Base-by-base conservation (phyloP, 1,140 invertebrate genomes). In the Bombus turneri region DNA sequence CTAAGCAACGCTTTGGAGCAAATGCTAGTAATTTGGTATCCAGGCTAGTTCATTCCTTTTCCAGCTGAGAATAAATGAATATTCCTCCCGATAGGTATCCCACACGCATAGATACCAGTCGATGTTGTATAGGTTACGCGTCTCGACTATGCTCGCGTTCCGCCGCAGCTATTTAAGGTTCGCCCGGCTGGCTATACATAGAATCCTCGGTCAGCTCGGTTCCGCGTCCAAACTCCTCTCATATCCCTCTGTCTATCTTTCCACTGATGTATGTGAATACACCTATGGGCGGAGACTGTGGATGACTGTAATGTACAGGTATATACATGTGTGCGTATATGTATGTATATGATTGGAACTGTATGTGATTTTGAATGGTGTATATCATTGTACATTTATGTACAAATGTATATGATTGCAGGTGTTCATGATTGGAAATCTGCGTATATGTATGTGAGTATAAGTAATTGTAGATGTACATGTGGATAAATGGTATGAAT, bases 141-240 rank as follows among this genome's bases (percentile, higher is more conserved):
- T 22, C 62, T 72, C 75, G 77, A 85, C 53, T 77, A 79, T 75
- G 71, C 87, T 64, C 81, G 85, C 86, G 86, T 78, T 83, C 62
- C 87, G 41, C 69, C 85, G 81, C 88, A 87, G 91, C 94, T 95
- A 95, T 95, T 95, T 95, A 94, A 94, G 94, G 94, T 93, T 92
- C 91, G 94, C 93, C 91, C 90, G 89, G 86, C 77, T 93, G 90
- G 91, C 95, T 95, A 95, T 95, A 95, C 91, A 93, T 95, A 95
- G 95, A 92, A 93, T 91, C 86, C 88, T 88, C 91, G 92, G 87
- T 92, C 92, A 94, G 93, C 93, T 92, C 88, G 90, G 87, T 91
- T 92, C 86, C 88, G 81, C 91, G 90, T 91, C 87, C 89, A 90
- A 89, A 83, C 66, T 71, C 85, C 78, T 87, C 79, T 64, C 41